Base-by-base conservation (phyloP, 2,113 vertebrate species). In the Microtus pennsylvanicus region DNA sequence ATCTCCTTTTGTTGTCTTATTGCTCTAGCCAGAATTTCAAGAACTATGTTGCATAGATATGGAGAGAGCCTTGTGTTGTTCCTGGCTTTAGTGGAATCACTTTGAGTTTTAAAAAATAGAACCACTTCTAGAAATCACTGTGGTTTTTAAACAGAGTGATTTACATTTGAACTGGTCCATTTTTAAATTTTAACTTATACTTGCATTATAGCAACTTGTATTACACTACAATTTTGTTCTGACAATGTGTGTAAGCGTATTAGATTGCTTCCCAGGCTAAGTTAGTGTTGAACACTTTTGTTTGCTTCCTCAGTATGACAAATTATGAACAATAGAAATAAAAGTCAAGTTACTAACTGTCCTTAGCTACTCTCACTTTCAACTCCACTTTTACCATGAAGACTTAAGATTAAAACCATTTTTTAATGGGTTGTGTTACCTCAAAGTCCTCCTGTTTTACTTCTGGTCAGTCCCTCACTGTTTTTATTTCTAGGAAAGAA, bases 71-170 rank as follows among this genome's bases (percentile, higher is more conserved):
- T 58, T 58, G 19, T 58, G 19, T 58, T 58, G 19, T 58, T 58
- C 19, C 58, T 58, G 58, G 58, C 58, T 58, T 58, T 58, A 58
- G 19, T 58, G 19, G 58, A 21, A 58, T 58, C 17, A 21, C 58
- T 58, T 58, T 58, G 58, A 58, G 58, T 58, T 58, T 21, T 6
- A 58, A 58, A 21, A 58, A 58, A 58, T 58, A 58, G n/a, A 87
- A 4, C 7, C n/a, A 94, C 87, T 81, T 75, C 93, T 97, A 97
- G 81, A 96, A 98, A 95, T 87, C 72, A 96, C 75, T 97, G 96
- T 92, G 87, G 87, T 97, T 96, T 70, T 30, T 11, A 97, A 96
- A 91, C 72, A 33, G 78, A 96, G 96, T 98, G 96, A 96, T 96
- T 96, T 97, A 96, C 87, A 93, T 95, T 96, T 96, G 93, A 95